Evolutionary conservation across 1,140 invertebrate genomes (phyloP).

Genomic region (Sinella curviseta): DNA sequence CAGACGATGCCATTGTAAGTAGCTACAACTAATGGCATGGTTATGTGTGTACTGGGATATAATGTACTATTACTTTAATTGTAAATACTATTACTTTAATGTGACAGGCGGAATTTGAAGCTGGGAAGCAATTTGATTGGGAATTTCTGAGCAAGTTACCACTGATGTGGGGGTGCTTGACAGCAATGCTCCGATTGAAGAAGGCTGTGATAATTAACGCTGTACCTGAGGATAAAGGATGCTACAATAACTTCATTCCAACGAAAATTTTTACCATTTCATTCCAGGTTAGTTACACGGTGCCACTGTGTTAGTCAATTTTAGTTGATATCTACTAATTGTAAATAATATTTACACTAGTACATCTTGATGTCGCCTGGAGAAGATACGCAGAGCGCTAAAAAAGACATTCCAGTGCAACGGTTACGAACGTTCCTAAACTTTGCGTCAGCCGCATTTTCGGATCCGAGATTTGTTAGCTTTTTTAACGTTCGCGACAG

Average conservation of each 20-base stretch:
- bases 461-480: constrained; percentile 38
- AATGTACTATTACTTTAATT: background rate
- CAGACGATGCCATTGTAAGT: constrained; percentile 29
- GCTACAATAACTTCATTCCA: constrained; percentile 47
- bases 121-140: background rate
- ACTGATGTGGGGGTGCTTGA: constrained; percentile 38
- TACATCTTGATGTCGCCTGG: background rate
- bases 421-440: constrained; percentile 32
- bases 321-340: background rate
- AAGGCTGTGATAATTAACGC: constrained; percentile 23
- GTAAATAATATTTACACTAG: background rate
- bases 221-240: constrained; percentile 11
- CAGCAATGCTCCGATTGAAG: constrained; percentile 41
- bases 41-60: background rate
- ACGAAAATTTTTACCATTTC: constrained; percentile 46
- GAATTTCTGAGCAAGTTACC: constrained; percentile 18
- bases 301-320: background rate
- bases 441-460: constrained; percentile 37
- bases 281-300: too few relatives aligned
- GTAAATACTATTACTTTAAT: background rate
- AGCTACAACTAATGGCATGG: background rate
- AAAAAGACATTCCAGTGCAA: constrained; percentile 30
- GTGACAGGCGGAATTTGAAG: background rate
- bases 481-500: constrained; percentile 43
- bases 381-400: background rate